Evolutionary conservation across 2,797 vertebrate species (phyloP).

Genomic region (Cirrhinus mrigala): DNA sequence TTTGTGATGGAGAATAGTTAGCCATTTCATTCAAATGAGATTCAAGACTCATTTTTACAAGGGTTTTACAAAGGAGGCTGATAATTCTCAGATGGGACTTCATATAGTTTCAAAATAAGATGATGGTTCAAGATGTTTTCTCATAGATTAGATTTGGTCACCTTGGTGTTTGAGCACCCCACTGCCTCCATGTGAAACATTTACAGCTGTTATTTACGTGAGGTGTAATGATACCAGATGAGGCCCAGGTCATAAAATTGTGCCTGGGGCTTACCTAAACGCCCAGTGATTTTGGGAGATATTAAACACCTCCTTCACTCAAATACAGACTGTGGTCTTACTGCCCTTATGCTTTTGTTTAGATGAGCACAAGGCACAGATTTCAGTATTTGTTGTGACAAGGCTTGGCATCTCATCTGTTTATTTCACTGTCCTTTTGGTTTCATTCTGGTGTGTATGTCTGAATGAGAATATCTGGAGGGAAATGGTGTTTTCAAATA

Average conservation of each 20-base stretch:
- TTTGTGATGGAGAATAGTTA: neutral
- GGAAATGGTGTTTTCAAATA: neutral
- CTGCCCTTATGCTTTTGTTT: neutral
- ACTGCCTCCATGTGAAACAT: neutral
- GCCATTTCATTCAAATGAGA: neutral
- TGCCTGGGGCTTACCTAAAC: neutral
- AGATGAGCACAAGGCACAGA: neutral
- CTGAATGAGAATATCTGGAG: neutral
- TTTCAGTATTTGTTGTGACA: neutral
- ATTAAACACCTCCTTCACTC: conserved; percentile 1
- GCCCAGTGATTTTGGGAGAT: neutral
- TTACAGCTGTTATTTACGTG: conserved; percentile 20
- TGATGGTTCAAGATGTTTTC: neutral
- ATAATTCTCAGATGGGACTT: neutral
- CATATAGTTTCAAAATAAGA: neutral
- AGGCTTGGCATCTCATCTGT: neutral
- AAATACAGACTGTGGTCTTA: neutral
- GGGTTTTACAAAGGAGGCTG: neutral
- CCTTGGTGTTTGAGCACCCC: neutral
- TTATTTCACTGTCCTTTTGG: neutral
- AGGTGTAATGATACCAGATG: conserved; percentile 34
- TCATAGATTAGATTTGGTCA: neutral
- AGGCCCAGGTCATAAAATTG: conserved; percentile 1
- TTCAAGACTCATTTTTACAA: neutral
- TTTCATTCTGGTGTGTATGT: neutral